Conservation (phyloP, 2,888 invertebrate genomes). For the Chrysina gloriosa region DNA sequence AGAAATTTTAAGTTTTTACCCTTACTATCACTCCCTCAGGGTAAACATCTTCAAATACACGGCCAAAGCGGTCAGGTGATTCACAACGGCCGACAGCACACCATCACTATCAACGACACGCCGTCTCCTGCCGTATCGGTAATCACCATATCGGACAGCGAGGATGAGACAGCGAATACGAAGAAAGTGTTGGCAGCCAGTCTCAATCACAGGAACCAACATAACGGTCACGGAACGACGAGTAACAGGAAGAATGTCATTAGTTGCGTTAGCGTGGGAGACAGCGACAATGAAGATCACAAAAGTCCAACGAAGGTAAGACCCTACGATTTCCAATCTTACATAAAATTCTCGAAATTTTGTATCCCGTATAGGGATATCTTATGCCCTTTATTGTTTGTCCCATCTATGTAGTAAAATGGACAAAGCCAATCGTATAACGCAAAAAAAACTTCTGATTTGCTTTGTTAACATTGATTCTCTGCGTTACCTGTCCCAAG, state of each 20-base stretch:
- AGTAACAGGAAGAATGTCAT: slow-evolving; percentile 76
- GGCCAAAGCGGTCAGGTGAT: slow-evolving; percentile 62
- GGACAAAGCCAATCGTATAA: no score
- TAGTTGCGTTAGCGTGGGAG: slow-evolving; percentile 82
- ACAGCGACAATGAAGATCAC: slow-evolving; percentile 78
- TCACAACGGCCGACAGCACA: slow-evolving; percentile 74
- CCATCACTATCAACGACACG: slow-evolving; percentile 95
- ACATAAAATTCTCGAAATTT: no score
- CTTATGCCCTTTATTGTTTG: no score
- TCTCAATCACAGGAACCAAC: slow-evolving; percentile 60
- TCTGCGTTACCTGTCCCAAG: no score
- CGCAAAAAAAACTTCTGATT: no score
- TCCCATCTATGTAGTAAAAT: no score
- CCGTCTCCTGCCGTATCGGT: slow-evolving; percentile 95
- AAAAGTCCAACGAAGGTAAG: slow-evolving; percentile 68
- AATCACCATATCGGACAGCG: slow-evolving; percentile 95
- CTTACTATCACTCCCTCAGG: slow-evolving; percentile 37
- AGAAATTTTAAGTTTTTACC: slow-evolving; percentile 7
- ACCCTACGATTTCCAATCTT: no score
- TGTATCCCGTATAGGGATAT: no score
- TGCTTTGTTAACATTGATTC: no score
- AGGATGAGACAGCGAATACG: slow-evolving; percentile 76
- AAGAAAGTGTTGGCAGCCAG: slow-evolving; percentile 57
- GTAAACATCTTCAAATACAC: slow-evolving; percentile 46
- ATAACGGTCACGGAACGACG: slow-evolving; percentile 53